Conservation (phyloP, 2,888 invertebrate species). For the Thereva unica region DNA sequence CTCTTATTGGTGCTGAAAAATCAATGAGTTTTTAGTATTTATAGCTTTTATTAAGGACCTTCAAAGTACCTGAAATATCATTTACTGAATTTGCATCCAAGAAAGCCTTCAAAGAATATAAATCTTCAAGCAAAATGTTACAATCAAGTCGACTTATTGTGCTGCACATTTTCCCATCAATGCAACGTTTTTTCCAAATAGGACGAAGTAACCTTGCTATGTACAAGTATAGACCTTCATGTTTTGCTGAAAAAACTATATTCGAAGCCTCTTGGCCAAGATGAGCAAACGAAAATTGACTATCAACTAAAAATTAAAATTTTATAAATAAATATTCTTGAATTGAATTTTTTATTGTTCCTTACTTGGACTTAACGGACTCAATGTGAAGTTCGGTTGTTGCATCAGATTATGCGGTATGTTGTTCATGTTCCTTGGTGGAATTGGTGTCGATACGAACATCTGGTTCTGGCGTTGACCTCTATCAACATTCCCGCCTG, state of each 20-base stretch:
- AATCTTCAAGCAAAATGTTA: conserved; percentile 71
- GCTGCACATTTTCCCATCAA: conserved; percentile 71
- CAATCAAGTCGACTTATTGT: conserved; percentile 73
- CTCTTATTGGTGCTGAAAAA: conserved; percentile 46
- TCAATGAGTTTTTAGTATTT: neutral
- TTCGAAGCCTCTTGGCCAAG: conserved; percentile 47
- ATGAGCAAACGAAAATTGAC: conserved; percentile 34
- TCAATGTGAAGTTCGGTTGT: conserved; percentile 48
- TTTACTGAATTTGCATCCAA: conserved; percentile 68
- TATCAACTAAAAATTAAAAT: conserved; percentile 13
- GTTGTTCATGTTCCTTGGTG: conserved; percentile 33
- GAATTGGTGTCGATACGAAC: conserved; percentile 56
- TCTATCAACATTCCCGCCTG: conserved; percentile 41
- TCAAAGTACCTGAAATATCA: conserved; percentile 50
- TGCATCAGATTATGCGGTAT: conserved; percentile 22
- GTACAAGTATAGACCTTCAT: conserved; percentile 91
- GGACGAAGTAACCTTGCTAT: conserved; percentile 85
- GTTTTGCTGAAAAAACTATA: conserved; percentile 75
- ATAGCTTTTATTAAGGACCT: neutral
- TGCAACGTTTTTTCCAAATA: conserved; percentile 83
- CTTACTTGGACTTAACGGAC: conserved; percentile 58
- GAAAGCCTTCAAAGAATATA: conserved; percentile 76
- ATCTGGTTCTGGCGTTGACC: conserved; percentile 47
- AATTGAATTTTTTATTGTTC: neutral
- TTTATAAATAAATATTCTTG: neutral